A percentile compares a stretch with the other conserved stretches of the same genome.
These are phyloP conservation scores for Heterodera filipjevi DNA, from an alignment of 2,888 invertebrate genomes.

Conservation along the genomic window DNA sequence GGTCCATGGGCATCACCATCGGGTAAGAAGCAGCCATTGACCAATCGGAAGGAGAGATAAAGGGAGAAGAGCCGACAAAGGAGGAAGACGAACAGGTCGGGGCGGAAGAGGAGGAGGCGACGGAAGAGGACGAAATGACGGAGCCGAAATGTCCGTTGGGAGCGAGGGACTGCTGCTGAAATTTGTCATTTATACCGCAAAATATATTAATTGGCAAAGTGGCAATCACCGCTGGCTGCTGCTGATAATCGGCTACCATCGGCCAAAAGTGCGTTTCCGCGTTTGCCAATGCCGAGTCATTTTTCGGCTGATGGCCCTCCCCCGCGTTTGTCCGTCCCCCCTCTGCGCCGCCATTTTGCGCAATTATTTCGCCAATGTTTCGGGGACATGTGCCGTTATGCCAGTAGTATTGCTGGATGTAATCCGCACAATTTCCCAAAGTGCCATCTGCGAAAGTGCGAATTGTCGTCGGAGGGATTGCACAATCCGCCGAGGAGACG, in stretches of 20 bases:
- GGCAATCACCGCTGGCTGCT: not conserved
- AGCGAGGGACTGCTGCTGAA: not conserved
- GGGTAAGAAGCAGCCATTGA: not conserved
- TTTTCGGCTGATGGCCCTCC: not conserved
- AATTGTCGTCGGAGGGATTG: not conserved
- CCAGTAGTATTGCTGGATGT: conserved; percentile 1
- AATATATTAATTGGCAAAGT: not conserved
- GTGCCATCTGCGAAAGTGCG: not conserved
- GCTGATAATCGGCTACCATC: not conserved
- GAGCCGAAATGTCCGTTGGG: not conserved
- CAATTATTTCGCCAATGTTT: not conserved
- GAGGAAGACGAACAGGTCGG: not conserved
- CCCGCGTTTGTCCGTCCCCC: not conserved
- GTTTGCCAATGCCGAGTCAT: not conserved
- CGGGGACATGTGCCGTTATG: conserved; percentile 9
- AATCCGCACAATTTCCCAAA: conserved; percentile 1
- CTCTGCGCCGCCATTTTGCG: not conserved
- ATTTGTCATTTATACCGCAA: not conserved
- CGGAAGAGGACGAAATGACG: not conserved
- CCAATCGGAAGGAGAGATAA: not conserved
- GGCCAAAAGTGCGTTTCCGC: not conserved
- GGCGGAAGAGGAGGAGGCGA: not conserved
- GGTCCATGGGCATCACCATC: not conserved
- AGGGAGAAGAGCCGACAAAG: not conserved
- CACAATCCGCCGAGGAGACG: conserved; percentile 18